Percentiles rank a stretch among this genome's conserved stretches.
These are phyloP conservation scores for Xerus inauris DNA, from an alignment of 2,113 vertebrate genomes.

Conservation along the genomic window DNA sequence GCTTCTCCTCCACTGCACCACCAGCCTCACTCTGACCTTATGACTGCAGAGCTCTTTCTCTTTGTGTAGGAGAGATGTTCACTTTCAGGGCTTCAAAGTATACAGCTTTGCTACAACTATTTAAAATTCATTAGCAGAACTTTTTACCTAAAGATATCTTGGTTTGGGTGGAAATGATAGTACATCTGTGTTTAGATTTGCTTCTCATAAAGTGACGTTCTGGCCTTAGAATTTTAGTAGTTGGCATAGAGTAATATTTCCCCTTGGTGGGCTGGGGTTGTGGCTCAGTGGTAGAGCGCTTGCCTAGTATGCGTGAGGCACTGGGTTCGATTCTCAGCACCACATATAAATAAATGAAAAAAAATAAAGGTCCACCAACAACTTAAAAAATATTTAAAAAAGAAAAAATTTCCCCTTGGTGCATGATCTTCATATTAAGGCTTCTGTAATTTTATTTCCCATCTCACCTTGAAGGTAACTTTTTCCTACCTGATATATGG, in stretches of 20 bases:
- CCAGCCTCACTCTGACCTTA: not conserved
- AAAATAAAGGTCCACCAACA: too few relatives aligned
- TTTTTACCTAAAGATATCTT: not conserved
- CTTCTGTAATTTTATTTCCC: conserved; percentile 25
- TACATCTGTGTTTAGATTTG: not conserved
- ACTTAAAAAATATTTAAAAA: too few relatives aligned
- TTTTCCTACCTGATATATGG: not conserved
- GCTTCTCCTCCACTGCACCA: accelerated
- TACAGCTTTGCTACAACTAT: not conserved
- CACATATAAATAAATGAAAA: too few relatives aligned
- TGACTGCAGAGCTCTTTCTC: not conserved
- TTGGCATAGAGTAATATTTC: not conserved
- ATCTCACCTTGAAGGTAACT: conserved; percentile 5
- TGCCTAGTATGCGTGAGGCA: too few relatives aligned
- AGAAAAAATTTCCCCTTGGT: not conserved
- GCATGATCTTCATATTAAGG: not conserved
- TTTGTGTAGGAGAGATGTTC: too few relatives aligned
- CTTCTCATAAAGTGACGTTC: not conserved
- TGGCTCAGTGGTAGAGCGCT: too few relatives aligned
- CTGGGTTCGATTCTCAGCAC: too few relatives aligned
- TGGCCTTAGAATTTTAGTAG: conserved; percentile 2
- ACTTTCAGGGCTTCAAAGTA: not conserved
- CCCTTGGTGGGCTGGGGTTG: too few relatives aligned
- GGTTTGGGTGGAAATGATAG: not conserved
- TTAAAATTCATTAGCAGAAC: not conserved